phyloP scores from a whole-genome alignment of 2,797 vertebrate genomes.

The Hoplostethus mediterraneus region DNA sequence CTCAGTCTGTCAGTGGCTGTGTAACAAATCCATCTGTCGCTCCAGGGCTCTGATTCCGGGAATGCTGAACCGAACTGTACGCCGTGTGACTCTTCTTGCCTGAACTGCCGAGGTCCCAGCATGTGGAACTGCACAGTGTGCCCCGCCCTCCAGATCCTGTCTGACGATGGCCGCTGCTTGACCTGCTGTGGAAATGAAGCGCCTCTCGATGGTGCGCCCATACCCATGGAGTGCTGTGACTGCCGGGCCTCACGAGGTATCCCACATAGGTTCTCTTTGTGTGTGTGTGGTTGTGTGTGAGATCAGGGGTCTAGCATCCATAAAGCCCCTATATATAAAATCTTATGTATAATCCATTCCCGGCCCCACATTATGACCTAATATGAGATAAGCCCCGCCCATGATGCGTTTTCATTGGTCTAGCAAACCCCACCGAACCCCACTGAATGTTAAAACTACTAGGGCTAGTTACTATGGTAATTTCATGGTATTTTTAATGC shows the following conservation, averaged over 20 bases:
- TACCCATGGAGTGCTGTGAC: conserved; percentile 88
- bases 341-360: too few species aligned
- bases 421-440: too few species aligned
- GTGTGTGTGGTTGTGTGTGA: too few species aligned
- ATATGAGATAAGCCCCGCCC: too few species aligned
- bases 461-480: too few species aligned
- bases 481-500: too few species aligned
- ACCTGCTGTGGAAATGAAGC: conserved; percentile 85
- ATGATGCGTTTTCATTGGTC: too few species aligned
- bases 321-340: too few species aligned
- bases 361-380: too few species aligned
- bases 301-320: too few species aligned
- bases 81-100: conserved; percentile 87
- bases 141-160: conserved; percentile 77
- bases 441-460: too few species aligned
- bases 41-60: conserved; percentile 57
- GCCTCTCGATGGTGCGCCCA: not conserved
- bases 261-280: not conserved
- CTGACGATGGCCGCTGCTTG: conserved; percentile 89
- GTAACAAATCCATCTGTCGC: conserved; percentile 6
- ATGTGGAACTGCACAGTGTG: conserved; percentile 88
- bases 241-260: conserved; percentile 85
- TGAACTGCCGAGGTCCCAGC: conserved; percentile 89
- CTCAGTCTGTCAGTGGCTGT: not conserved
- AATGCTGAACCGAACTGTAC: conserved; percentile 76